These are phyloP conservation scores for Melanargia galathea DNA, from an alignment of 2,888 invertebrate genomes.

Conservation along the genomic window DNA sequence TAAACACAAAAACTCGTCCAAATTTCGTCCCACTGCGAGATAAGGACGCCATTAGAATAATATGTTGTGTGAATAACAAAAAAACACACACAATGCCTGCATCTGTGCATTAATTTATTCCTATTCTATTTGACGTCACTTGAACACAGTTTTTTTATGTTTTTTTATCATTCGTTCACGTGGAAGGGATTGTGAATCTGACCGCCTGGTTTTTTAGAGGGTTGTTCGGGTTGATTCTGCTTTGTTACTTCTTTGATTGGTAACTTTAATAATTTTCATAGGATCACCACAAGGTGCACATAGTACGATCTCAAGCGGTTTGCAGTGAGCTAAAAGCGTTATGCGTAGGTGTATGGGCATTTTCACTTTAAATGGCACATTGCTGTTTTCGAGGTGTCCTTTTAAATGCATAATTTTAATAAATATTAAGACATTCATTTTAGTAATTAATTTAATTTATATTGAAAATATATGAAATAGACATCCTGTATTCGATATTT, in stretches of 20 bases:
- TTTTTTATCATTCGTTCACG: conserved; percentile 53
- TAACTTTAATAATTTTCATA: neutral
- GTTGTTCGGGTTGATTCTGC: conserved; percentile 21
- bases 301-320: no score
- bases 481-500: no score
- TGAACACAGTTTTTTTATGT: conserved; percentile 48
- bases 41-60: conserved; percentile 25
- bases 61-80: conserved; percentile 25
- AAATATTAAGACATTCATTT: no score
- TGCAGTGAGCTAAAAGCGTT: no score
- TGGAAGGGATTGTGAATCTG: conserved; percentile 56
- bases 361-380: no score
- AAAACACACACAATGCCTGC: conserved; percentile 45
- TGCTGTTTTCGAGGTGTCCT: no score
- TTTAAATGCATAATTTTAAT: no score
- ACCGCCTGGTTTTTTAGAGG: conserved; percentile 24
- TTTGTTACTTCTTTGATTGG: conserved; percentile 4
- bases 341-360: no score
- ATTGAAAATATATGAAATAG: no score
- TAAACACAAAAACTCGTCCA: conserved; percentile 38
- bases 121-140: conserved; percentile 38
- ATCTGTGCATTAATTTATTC: conserved; percentile 55
- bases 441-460: no score
- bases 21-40: conserved; percentile 29
- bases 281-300: no score